A percentile compares a stretch with the other conserved stretches of the same genome.
These are phyloP conservation scores for Garrulus glandarius DNA, from an alignment of 2,797 vertebrate species.

Conservation along the genomic window DNA sequence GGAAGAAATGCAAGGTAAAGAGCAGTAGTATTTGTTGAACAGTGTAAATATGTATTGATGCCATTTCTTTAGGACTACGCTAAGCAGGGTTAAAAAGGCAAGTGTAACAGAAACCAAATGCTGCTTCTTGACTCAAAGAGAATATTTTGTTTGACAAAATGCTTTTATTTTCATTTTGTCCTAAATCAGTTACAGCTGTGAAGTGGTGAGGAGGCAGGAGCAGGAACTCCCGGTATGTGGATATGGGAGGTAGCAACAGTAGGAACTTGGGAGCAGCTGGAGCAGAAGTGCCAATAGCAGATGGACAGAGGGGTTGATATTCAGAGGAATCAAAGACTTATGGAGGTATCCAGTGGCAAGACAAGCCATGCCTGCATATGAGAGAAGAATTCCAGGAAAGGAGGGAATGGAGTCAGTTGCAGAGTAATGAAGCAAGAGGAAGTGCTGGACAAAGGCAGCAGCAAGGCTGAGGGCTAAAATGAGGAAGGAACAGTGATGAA, in stretches of 20 bases:
- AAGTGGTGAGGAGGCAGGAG: not conserved
- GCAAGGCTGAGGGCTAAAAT: not conserved
- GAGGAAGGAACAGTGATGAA: not conserved
- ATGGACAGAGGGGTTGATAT: not conserved
- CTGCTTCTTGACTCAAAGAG: not conserved
- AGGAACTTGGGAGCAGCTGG: not conserved
- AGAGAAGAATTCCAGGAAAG: not conserved
- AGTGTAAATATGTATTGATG: not conserved
- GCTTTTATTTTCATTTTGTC: slow-evolving; percentile 6
- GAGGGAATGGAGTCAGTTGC: not conserved
- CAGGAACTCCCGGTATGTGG: not conserved
- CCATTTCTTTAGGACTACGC: not conserved
- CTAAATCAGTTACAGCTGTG: slow-evolving; percentile 3
- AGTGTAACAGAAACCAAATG: slow-evolving; percentile 11
- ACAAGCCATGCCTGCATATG: no score
- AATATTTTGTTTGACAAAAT: not conserved
- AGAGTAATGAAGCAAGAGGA: not conserved
- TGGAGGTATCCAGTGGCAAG: not conserved
- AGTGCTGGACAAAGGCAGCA: not conserved
- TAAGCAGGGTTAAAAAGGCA: not conserved
- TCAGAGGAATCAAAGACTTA: not conserved
- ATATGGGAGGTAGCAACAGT: not conserved
- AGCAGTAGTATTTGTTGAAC: not conserved
- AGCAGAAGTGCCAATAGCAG: not conserved
- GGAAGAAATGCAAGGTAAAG: not conserved